A percentile compares a stretch with the other conserved stretches of the same genome.
Conservation (phyloP, 2,113 vertebrate species). For the Nicator chloris region DNA sequence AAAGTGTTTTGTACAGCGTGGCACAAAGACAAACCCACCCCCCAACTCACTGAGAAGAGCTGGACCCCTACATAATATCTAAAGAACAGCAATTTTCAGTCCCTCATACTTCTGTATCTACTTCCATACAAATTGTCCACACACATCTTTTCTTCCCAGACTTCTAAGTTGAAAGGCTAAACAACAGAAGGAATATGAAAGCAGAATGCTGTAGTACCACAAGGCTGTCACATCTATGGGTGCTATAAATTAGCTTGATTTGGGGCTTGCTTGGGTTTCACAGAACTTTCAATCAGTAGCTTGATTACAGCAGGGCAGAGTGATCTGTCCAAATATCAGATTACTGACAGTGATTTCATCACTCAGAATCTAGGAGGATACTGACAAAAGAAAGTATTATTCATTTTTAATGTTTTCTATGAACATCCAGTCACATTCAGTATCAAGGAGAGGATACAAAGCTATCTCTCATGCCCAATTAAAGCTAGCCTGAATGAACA, state of each 20-base stretch:
- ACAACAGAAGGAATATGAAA: background rate
- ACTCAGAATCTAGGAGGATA: background rate
- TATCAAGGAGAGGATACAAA: background rate
- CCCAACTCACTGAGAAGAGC: background rate
- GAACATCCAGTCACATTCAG: background rate
- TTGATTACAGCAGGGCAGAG: background rate
- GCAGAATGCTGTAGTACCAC: background rate
- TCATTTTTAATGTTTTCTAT: background rate
- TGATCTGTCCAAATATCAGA: background rate
- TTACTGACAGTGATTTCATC: background rate
- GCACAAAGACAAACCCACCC: background rate
- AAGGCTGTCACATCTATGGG: background rate
- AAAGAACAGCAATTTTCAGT: background rate
- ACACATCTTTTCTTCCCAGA: background rate
- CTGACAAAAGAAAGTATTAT: background rate
- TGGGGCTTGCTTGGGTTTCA: background rate
- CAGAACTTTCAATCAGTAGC: background rate
- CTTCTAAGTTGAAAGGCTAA: background rate
- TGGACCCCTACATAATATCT: fast-evolving
- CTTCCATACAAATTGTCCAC: background rate
- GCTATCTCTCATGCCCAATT: background rate
- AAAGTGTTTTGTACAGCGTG: background rate
- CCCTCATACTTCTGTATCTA: background rate
- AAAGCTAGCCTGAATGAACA: background rate
- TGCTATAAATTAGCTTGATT: background rate